Conservation (phyloP, 2,113 vertebrate species). For the Anolis sagrei region DNA sequence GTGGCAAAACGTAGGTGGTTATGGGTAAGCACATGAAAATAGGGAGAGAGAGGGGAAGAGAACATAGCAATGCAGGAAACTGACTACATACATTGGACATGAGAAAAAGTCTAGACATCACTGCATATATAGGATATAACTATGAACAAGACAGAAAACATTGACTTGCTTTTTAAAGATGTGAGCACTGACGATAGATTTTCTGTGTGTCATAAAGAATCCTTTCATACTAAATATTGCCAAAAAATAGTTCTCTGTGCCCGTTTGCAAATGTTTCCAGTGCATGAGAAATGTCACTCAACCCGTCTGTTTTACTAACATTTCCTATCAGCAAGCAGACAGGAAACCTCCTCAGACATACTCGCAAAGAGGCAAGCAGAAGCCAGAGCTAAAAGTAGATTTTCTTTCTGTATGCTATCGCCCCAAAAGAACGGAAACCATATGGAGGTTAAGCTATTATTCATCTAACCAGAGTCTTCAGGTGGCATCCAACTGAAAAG, state of each 20-base stretch:
- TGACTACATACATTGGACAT: slow-evolving; percentile 17
- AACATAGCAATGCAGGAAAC: background rate
- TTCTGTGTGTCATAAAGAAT: background rate
- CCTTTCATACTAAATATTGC: background rate
- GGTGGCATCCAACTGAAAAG: slow-evolving; percentile 72
- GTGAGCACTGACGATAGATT: background rate
- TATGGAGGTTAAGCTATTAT: slow-evolving; percentile 64
- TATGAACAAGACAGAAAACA: background rate
- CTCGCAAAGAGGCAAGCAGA: slow-evolving; percentile 68
- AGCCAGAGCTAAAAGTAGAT: slow-evolving; percentile 71
- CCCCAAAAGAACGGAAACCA: slow-evolving; percentile 66
- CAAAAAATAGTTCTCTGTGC: background rate
- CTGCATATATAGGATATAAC: background rate
- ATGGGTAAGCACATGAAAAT: background rate
- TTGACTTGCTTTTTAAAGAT: background rate
- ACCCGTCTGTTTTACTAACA: slow-evolving; percentile 48
- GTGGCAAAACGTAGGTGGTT: background rate
- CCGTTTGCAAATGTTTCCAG: slow-evolving; percentile 4
- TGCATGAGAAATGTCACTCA: slow-evolving; percentile 55
- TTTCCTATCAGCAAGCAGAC: slow-evolving; percentile 68
- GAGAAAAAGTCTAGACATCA: slow-evolving; percentile 5
- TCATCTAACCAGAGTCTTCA: slow-evolving; percentile 65
- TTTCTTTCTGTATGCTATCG: slow-evolving; percentile 42
- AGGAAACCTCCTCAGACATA: slow-evolving; percentile 64
- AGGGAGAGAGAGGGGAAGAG: background rate